Evolutionary conservation across 1,140 invertebrate genomes (phyloP).

Genomic region (Delia radicum): DNA sequence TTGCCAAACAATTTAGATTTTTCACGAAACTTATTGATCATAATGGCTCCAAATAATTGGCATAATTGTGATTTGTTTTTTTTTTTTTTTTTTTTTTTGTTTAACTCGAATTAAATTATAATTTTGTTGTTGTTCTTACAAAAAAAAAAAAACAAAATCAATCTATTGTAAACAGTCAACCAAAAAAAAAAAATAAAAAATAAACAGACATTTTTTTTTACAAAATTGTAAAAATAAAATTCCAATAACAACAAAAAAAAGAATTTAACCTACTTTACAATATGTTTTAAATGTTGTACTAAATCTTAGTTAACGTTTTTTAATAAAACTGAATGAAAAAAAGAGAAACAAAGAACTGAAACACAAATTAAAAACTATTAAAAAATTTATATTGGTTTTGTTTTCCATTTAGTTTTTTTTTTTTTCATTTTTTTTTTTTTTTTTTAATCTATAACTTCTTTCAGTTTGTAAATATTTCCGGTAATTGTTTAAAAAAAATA

Average conservation of each 20-base stretch:
- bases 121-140: conserved; percentile 32
- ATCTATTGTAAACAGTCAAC: conserved; percentile 4
- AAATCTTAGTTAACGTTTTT: background rate
- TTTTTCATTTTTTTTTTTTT: no score
- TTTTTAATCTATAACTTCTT: background rate
- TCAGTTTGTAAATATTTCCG: background rate
- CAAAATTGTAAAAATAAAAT: conserved; percentile 40
- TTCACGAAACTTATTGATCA: conserved; percentile 57
- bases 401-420: no score
- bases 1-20: conserved; percentile 56
- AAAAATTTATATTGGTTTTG: background rate
- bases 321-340: conserved; percentile 7
- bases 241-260: conserved; percentile 29
- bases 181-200: conserved; percentile 32
- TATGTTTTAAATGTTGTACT: conserved; percentile 22
- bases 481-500: background rate
- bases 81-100: conserved; percentile 52
- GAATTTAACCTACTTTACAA: background rate
- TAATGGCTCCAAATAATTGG: conserved; percentile 52
- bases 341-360: background rate
- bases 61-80: conserved; percentile 37
- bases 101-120: conserved; percentile 34
- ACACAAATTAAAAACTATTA: background rate
- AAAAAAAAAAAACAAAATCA: conserved; percentile 35
- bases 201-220: conserved; percentile 27